Evolutionary conservation across 2,888 invertebrate species (phyloP).

Genomic region (Chalcosyrphus nemorum): DNA sequence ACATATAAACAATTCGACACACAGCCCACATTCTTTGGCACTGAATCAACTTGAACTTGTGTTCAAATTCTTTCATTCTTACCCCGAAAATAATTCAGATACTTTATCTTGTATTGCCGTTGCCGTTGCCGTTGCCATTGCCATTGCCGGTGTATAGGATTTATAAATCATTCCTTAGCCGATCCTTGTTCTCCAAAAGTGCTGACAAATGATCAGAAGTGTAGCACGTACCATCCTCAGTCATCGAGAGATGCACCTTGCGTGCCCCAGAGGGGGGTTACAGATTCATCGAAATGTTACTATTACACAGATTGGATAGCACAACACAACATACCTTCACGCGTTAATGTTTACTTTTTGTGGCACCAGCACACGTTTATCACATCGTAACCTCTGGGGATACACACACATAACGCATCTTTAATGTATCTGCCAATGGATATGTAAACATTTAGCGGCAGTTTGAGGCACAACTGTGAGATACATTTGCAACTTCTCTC

Average conservation of each 20-base stretch:
- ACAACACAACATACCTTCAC: constrained; percentile 22
- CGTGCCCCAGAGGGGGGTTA: too few species aligned
- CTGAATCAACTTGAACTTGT: constrained; percentile 60
- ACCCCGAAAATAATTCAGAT: constrained; percentile 48
- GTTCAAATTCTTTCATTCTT: constrained; percentile 22
- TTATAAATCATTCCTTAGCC: too few species aligned
- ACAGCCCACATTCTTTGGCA: constrained; percentile 43
- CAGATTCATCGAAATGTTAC: not conserved
- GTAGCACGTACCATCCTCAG: constrained; percentile 1
- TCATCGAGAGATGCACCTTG: constrained; percentile 20
- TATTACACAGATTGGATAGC: constrained; percentile 2
- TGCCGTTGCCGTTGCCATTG: too few species aligned
- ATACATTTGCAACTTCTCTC: constrained; percentile 1
- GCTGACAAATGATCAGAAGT: constrained; percentile 19
- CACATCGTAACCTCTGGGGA: constrained; percentile 1
- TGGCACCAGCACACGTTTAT: constrained; percentile 17
- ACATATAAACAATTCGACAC: not conserved
- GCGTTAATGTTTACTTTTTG: constrained; percentile 8
- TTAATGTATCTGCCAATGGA: constrained; percentile 17
- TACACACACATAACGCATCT: not conserved
- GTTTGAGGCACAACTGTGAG: not conserved
- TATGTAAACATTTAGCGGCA: constrained; percentile 11
- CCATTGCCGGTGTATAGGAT: too few species aligned
- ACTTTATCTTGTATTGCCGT: not conserved
- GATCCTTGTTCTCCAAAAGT: not conserved